Conservation (phyloP, 2,888 invertebrate genomes). For the Trissoscelio sp. region DNA sequence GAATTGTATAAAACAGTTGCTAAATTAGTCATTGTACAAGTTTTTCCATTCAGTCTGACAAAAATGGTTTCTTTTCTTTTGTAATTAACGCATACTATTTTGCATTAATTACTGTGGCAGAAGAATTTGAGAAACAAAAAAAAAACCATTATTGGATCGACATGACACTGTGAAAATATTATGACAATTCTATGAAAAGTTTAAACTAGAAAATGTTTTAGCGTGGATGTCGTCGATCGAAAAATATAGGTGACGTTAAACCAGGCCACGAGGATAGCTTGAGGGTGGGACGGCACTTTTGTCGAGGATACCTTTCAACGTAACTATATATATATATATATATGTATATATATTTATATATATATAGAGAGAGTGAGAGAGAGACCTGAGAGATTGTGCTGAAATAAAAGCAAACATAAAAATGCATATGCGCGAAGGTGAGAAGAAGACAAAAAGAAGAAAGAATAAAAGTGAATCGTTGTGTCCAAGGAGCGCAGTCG, state of each 20-base stretch:
- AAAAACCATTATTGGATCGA: too few species aligned
- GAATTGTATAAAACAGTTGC: conserved; percentile 27
- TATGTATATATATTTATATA: too few species aligned
- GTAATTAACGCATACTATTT: background rate
- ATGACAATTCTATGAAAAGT: conserved; percentile 1
- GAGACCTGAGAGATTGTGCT: conserved; percentile 46
- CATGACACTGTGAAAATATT: background rate
- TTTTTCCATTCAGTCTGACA: too few species aligned
- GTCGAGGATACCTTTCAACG: conserved; percentile 68
- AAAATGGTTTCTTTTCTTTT: too few species aligned
- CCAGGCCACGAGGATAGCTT: conserved; percentile 64
- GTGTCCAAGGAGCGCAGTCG: conserved; percentile 21
- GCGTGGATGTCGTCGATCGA: conserved; percentile 36
- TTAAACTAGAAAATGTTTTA: conserved; percentile 11
- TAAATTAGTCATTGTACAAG: too few species aligned
- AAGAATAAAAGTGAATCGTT: conserved; percentile 45
- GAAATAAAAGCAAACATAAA: conserved; percentile 59
- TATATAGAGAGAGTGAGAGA: conserved; percentile 19
- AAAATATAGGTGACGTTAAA: conserved; percentile 53
- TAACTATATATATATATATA: conserved; percentile 26
- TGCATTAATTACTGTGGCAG: too few species aligned
- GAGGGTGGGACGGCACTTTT: conserved; percentile 67
- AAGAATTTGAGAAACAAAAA: too few species aligned
- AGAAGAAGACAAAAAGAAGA: conserved; percentile 48
- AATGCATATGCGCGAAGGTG: conserved; percentile 57